Conservation (phyloP, 92 coral and sea anemone genomes). For the Chrysogorgia sp. region DNA sequence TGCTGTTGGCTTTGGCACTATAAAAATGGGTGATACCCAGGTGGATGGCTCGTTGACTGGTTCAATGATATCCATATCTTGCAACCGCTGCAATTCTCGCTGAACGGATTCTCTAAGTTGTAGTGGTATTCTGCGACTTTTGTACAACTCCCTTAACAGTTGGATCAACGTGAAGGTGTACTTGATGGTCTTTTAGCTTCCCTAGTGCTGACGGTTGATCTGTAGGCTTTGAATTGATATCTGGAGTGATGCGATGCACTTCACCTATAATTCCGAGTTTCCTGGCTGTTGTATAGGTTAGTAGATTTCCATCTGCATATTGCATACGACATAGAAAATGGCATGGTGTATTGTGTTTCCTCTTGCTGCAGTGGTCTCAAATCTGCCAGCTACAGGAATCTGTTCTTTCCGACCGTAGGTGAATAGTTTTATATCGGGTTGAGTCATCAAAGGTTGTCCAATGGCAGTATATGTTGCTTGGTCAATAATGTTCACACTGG, state of each 20-base stretch:
- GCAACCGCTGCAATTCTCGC: conserved; percentile 12
- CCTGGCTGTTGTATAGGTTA: neutral
- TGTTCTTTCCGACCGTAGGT: neutral
- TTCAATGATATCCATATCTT: conserved; percentile 15
- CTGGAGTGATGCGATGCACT: neutral
- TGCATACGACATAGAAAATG: neutral
- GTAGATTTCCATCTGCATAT: neutral
- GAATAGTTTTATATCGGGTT: neutral
- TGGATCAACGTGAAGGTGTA: conserved; percentile 21
- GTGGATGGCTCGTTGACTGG: conserved; percentile 32
- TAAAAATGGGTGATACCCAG: conserved; percentile 42
- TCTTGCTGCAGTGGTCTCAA: neutral
- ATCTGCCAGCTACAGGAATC: neutral
- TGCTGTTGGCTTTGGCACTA: conserved; percentile 30
- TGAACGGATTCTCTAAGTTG: conserved; percentile 25
- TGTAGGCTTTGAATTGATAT: neutral
- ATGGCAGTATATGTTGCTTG: neutral
- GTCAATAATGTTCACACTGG: neutral
- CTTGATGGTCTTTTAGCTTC: conserved; percentile 4
- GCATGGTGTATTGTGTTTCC: neutral
- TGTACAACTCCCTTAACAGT: conserved; percentile 18
- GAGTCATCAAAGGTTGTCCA: neutral
- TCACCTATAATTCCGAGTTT: neutral
- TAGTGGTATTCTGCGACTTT: conserved; percentile 34
- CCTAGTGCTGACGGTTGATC: neutral